These are phyloP conservation scores for Tarsius wallacei DNA, from an alignment of 2,797 vertebrate genomes.

Conservation along the genomic window DNA sequence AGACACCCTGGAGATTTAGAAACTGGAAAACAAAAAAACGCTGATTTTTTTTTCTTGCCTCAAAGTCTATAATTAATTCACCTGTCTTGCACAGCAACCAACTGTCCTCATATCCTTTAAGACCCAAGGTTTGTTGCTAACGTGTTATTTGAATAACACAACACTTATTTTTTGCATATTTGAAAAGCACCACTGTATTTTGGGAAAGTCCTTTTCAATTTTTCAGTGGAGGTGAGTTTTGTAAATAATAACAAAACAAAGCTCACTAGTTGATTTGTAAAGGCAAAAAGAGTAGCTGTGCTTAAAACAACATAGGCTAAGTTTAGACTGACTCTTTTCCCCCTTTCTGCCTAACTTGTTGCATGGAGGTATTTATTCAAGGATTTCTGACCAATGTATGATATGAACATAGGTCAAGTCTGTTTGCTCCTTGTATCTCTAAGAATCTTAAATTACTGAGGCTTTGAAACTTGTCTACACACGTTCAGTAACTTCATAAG, in stretches of 20 bases:
- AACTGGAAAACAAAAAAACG: conserved; percentile 40
- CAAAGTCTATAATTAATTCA: conserved; percentile 79
- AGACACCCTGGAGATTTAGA: conserved; percentile 30
- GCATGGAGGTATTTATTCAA: conserved; percentile 73
- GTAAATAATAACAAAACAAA: conserved; percentile 69
- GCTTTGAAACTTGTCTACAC: conserved; percentile 75
- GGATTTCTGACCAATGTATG: conserved; percentile 65
- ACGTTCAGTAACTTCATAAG: conserved; percentile 74
- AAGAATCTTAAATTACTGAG: conserved; percentile 77
- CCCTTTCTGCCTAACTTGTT: conserved; percentile 74
- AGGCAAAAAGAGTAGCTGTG: not conserved
- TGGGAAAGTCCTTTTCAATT: conserved; percentile 56
- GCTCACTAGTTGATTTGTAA: conserved; percentile 1
- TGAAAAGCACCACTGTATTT: conserved; percentile 40
- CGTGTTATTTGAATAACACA: conserved; percentile 13
- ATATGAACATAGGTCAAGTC: conserved; percentile 59
- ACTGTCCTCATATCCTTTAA: not conserved
- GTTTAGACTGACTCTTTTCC: not conserved
- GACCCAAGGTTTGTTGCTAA: conserved; percentile 34
- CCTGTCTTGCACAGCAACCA: conserved; percentile 68
- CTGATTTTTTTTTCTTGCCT: conserved; percentile 53
- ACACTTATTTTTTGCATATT: not conserved
- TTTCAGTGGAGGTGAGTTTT: conserved; percentile 65
- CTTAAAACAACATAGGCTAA: not conserved
- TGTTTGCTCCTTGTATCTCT: conserved; percentile 63